Percentiles rank a stretch among this genome's conserved stretches.
phyloP scores from a whole-genome alignment of 2,888 invertebrate genomes.

The Ormyrus labotus region DNA sequence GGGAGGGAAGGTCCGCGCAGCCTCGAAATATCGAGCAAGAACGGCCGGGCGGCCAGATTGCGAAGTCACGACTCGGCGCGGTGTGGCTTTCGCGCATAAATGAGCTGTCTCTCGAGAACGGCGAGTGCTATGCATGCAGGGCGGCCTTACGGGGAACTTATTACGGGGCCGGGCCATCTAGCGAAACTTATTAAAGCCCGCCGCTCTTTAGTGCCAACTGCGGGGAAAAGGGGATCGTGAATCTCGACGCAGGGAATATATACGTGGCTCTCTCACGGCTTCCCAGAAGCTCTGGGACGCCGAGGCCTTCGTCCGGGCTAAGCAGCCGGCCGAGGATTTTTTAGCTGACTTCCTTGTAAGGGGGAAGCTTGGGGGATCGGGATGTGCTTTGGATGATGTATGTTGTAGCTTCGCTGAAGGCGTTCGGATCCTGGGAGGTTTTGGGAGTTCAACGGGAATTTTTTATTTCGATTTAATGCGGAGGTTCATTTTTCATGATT shows the following conservation, averaged over 20 bases:
- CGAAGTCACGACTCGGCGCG: slow-evolving; percentile 43
- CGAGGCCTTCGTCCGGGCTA: neutral
- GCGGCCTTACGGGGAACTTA: slow-evolving; percentile 28
- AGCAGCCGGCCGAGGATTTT: too few species aligned
- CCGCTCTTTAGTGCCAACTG: neutral
- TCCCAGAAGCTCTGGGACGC: neutral
- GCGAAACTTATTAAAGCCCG: slow-evolving; percentile 44
- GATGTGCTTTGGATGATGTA: neutral
- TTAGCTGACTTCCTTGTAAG: neutral
- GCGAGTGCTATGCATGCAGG: neutral
- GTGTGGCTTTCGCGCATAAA: slow-evolving; percentile 15
- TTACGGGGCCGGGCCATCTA: slow-evolving; percentile 29
- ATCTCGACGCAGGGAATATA: neutral
- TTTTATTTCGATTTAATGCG: too few species aligned
- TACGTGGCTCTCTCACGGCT: slow-evolving; percentile 10
- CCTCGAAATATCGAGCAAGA: slow-evolving; percentile 26
- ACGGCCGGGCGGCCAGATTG: slow-evolving; percentile 32
- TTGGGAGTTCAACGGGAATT: too few species aligned
- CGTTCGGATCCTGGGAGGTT: too few species aligned
- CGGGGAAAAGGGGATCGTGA: slow-evolving; percentile 2
- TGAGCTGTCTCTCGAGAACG: slow-evolving; percentile 29
- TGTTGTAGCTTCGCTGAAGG: slow-evolving; percentile 1
- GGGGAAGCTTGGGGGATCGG: neutral
- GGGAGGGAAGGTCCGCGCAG: neutral
- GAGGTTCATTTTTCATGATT: too few species aligned